These are phyloP conservation scores for Strigamia maritima DNA, from an alignment of 2,888 invertebrate genomes.

Conservation along the genomic window DNA sequence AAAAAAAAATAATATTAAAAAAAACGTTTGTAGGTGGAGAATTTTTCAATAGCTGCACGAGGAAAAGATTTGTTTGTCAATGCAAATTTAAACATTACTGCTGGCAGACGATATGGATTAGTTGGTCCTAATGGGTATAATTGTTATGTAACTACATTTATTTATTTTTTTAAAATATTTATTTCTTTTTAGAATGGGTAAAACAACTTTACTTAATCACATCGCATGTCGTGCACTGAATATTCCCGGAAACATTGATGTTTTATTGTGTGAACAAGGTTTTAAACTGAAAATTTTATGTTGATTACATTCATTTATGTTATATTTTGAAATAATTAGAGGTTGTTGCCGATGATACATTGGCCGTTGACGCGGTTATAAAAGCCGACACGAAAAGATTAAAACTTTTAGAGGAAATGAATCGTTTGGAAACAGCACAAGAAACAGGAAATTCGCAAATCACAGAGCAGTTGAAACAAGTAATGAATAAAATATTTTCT, in stretches of 20 bases:
- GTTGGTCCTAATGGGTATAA: slow-evolving; percentile 94
- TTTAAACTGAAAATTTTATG: not conserved
- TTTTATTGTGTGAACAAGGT: slow-evolving; percentile 88
- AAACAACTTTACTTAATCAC: slow-evolving; percentile 93
- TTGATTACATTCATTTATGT: not conserved
- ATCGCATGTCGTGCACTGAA: slow-evolving; percentile 84
- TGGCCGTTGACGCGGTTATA: slow-evolving; percentile 88
- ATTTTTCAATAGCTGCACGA: slow-evolving; percentile 94
- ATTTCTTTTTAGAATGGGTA: slow-evolving; percentile 73
- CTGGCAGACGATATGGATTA: slow-evolving; percentile 90
- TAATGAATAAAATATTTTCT: not conserved
- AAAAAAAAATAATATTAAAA: slow-evolving; percentile 34
- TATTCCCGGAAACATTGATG: slow-evolving; percentile 93
- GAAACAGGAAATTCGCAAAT: slow-evolving; percentile 69
- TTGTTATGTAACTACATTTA: not conserved
- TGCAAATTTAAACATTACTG: slow-evolving; percentile 86
- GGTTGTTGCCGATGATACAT: slow-evolving; percentile 88
- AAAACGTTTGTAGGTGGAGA: slow-evolving; percentile 61
- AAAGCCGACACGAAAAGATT: slow-evolving; percentile 89
- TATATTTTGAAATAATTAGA: slow-evolving; percentile 59
- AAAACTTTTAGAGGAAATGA: slow-evolving; percentile 75
- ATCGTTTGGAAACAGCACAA: slow-evolving; percentile 70
- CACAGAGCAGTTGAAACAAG: slow-evolving; percentile 76
- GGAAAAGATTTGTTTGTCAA: slow-evolving; percentile 97
- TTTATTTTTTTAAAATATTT: slow-evolving; percentile 20